Base-by-base conservation (phyloP, 2,888 invertebrate genomes). In the Nemotelus pantherinus region DNA sequence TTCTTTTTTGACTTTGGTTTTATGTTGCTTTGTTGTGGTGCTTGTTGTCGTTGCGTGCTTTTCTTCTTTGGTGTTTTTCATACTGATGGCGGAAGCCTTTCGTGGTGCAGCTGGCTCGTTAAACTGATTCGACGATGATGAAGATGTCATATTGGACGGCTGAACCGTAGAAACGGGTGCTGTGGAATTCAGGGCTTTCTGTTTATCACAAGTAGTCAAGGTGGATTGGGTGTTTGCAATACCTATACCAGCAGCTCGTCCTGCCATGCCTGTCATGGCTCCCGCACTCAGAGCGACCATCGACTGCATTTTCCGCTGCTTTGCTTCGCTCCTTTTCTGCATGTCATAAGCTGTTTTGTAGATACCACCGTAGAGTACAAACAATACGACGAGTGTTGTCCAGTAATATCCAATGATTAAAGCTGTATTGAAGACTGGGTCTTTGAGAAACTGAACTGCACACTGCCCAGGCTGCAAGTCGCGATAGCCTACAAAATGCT, bases 381-480 rank as follows among this genome's bases (percentile, higher is more conserved):
- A 96, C 80, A 99, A 91, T 58, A 99, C 97, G 77, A 97, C 92
- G 50, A 99, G 89, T 0, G 99, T 99, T 63, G 95, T 96, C 98
- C 98, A 99, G 86, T 97, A 99, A 87, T 99, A 99, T 70, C 94
- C 95, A 83, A 99, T 96, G 77, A 98, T 98, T 78, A 99, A 90
- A 72, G 98, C 95, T 81, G 98, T 98, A 86, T 99, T 99, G 87
- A 99, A 98, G 76, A 98, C 92, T 0, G 98, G 97, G 87, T 99
- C 97, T 86, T 97, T 97, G 79, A 99, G 90, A 88, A 99, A 99
- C 88, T 99, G 98, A 25, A 99, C 98, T 77, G 96, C 94, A 85
- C 98, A 99, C 87, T 96, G 93, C 2, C 95, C 95, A 10, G 95
- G 94, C 82, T 92, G 88, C 75, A 98, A 89, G 82, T 97, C 96